Evolutionary conservation across 2,797 vertebrate genomes (phyloP).

Genomic region (Trachops cirrhosus): DNA sequence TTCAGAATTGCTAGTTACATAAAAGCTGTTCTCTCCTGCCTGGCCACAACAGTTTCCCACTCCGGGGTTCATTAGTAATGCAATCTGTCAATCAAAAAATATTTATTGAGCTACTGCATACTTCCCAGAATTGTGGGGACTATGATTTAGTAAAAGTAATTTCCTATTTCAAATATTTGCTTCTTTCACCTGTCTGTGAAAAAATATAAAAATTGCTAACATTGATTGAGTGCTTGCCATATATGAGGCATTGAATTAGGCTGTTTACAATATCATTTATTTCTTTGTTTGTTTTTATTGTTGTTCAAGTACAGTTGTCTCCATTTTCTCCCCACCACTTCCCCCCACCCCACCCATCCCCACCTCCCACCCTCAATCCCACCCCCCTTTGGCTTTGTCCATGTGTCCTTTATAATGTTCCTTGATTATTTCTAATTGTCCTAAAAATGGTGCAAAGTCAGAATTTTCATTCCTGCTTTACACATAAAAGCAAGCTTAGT

Average conservation of each 20-base stretch:
- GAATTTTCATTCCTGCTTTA: not conserved
- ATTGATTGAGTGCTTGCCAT: not conserved
- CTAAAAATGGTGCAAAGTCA: not conserved
- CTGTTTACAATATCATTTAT: not conserved
- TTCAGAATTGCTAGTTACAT: not conserved
- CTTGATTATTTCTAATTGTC: not conserved
- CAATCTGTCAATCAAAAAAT: not conserved
- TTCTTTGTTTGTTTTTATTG: too few species aligned
- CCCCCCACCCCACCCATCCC: too few species aligned
- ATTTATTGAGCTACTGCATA: not conserved
- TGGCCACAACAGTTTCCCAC: not conserved
- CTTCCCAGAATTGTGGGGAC: not conserved
- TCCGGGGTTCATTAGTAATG: not conserved
- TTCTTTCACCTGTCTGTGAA: not conserved
- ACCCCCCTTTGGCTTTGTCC: too few species aligned
- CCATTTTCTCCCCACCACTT: too few species aligned
- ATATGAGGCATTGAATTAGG: not conserved
- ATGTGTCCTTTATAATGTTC: too few species aligned
- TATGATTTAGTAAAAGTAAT: not conserved
- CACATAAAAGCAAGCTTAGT: not conserved
- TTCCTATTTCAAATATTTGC: slow-evolving; percentile 5
- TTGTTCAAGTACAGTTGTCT: too few species aligned
- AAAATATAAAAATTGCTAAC: not conserved
- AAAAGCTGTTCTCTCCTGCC: not conserved
- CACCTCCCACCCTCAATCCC: too few species aligned